These are phyloP conservation scores for Quadroppia sp. DNA, from an alignment of 2,888 invertebrate genomes.

Conservation along the genomic window DNA sequence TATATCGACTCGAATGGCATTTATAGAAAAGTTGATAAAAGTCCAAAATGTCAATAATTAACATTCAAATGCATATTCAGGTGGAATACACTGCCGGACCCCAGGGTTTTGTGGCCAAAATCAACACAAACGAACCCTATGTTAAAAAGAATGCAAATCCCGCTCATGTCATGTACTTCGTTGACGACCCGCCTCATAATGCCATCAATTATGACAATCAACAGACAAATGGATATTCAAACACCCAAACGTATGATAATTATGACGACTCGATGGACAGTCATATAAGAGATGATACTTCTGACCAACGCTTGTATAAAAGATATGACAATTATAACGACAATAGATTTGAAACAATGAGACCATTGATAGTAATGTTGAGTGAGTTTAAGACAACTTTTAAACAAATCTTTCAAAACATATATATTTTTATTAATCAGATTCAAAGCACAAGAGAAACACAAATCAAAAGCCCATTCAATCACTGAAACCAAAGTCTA, in stretches of 20 bases:
- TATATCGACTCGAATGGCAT: conserved; percentile 32
- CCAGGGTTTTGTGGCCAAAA: conserved; percentile 32
- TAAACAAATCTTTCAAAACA: no score
- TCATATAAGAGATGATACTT: conserved; percentile 16
- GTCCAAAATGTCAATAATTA: no score
- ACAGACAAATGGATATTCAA: neutral
- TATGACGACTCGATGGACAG: neutral
- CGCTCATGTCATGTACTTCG: conserved; percentile 2
- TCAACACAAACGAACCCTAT: conserved; percentile 33
- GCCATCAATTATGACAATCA: neutral
- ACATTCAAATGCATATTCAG: neutral
- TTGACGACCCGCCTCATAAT: conserved; percentile 25
- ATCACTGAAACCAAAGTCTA: neutral
- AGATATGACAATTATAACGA: neutral
- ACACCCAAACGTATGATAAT: neutral
- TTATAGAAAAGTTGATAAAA: conserved; percentile 8
- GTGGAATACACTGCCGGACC: conserved; percentile 37
- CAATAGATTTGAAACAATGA: neutral
- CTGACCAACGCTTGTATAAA: neutral
- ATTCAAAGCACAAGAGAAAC: neutral
- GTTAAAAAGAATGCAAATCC: conserved; percentile 27
- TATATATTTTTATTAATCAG: neutral
- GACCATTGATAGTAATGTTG: neutral
- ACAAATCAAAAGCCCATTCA: neutral
- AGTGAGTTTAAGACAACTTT: neutral